These are phyloP conservation scores for Crotalus tigris DNA, from an alignment of 2,113 vertebrate genomes.

Conservation along the genomic window DNA sequence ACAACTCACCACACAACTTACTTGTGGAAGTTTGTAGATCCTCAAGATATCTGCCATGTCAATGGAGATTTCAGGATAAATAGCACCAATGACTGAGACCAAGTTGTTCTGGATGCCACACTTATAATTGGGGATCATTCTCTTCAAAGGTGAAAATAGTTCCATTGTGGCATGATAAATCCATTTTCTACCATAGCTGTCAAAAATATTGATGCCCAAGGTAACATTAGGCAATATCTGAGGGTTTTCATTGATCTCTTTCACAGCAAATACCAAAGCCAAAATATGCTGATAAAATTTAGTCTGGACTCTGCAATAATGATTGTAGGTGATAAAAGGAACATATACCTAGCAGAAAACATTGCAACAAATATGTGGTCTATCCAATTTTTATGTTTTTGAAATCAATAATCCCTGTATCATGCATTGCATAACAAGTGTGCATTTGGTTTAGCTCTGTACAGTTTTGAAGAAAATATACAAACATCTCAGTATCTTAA, in stretches of 20 bases:
- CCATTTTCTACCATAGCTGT: neutral
- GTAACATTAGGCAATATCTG: neutral
- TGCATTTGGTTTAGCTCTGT: no score
- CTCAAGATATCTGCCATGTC: neutral
- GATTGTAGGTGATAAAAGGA: neutral
- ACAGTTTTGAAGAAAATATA: no score
- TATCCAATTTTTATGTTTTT: no score
- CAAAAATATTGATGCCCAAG: neutral
- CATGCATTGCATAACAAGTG: no score
- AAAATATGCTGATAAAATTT: conserved; percentile 2
- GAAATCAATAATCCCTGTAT: no score
- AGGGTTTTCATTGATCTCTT: neutral
- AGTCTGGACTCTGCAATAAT: neutral
- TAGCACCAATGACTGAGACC: neutral
- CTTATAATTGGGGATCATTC: no score
- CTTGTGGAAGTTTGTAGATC: conserved; percentile 8
- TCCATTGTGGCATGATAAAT: neutral
- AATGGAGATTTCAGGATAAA: neutral
- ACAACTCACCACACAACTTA: neutral
- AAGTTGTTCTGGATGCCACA: no score
- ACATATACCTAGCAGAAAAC: neutral
- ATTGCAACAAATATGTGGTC: no score
- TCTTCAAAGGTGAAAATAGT: neutral
- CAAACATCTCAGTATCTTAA: no score
- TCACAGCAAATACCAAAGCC: neutral